A percentile compares a stretch with the other conserved stretches of the same genome.
These are phyloP conservation scores for Aphrocallistes beatrix DNA, from an alignment of 37 sponge, comb jelly and placozoan species.

Conservation along the genomic window DNA sequence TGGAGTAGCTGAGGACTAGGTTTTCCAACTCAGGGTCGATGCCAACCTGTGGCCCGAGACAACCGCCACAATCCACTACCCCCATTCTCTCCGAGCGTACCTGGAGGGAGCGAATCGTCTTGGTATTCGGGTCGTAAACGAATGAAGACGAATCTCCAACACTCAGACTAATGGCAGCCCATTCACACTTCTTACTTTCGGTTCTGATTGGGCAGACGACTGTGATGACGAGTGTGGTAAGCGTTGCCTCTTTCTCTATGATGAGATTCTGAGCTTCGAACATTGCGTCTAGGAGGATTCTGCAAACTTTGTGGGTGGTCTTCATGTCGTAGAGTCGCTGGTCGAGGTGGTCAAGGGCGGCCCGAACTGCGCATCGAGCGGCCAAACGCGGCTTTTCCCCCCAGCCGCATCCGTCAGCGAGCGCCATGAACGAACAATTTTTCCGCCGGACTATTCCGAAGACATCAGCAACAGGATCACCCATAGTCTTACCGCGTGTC, in stretches of 20 bases:
- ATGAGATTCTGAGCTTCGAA: conserved; percentile 58
- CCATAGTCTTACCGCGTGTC: conserved; percentile 11
- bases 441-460: conserved; percentile 42
- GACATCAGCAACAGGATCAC: conserved; percentile 87
- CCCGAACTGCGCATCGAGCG: conserved; percentile 63
- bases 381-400: conserved; percentile 74
- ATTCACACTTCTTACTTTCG: not conserved
- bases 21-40: conserved; percentile 56
- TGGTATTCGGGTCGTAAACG: conserved; percentile 50
- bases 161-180: conserved; percentile 48
- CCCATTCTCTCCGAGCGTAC: conserved; percentile 35
- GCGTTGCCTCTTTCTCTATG: conserved; percentile 50
- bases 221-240: conserved; percentile 68
- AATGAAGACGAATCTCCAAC: conserved; percentile 77
- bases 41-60: conserved; percentile 61
- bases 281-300: not conserved
- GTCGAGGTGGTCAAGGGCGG: conserved; percentile 31
- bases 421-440: conserved; percentile 53
- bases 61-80: conserved; percentile 41
- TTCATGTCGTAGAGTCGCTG: conserved; percentile 32
- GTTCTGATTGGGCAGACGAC: conserved; percentile 37
- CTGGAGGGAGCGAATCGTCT: conserved; percentile 35
- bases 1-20: conserved; percentile 36
- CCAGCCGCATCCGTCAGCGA: conserved; percentile 79
- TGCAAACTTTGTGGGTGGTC: conserved; percentile 24